phyloP scores from a whole-genome alignment of 92 coral and sea anemone genomes.

The Umimayanthus chanpuru region DNA sequence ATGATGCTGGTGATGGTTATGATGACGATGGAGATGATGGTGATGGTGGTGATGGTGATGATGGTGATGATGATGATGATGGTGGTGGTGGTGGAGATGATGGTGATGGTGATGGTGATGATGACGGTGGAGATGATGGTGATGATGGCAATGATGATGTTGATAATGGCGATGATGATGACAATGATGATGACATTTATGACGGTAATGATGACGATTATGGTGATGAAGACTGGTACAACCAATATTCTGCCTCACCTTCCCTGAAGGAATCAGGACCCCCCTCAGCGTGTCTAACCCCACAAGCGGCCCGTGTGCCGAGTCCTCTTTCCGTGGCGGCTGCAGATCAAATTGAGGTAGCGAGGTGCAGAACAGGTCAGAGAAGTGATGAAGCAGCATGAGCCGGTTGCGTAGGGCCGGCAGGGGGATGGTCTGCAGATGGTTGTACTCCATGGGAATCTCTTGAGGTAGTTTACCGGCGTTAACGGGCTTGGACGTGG shows the following conservation, averaged over 20 bases:
- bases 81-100: no score
- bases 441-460: conserved; percentile 96
- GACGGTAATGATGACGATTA: no score
- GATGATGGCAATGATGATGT: no score
- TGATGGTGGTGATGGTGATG: no score
- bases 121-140: no score
- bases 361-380: conserved; percentile 92
- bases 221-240: neutral
- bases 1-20: no score
- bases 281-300: conserved; percentile 90
- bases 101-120: no score
- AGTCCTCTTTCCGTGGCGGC: conserved; percentile 65
- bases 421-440: conserved; percentile 82
- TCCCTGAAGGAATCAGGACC: conserved; percentile 85
- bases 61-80: no score
- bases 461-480: conserved; percentile 91
- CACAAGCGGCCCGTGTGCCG: conserved; percentile 70
- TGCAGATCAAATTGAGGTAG: conserved; percentile 91
- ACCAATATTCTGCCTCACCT: conserved; percentile 53
- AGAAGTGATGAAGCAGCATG: conserved; percentile 91
- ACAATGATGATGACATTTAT: no score
- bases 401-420: conserved; percentile 84
- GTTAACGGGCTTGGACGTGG: conserved; percentile 95
- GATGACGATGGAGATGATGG: no score
- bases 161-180: no score